Evolutionary conservation across 2,797 vertebrate species (phyloP), one percentile per base, ranked within the genome.

Genomic region (Sebastes iracundus): DNA sequence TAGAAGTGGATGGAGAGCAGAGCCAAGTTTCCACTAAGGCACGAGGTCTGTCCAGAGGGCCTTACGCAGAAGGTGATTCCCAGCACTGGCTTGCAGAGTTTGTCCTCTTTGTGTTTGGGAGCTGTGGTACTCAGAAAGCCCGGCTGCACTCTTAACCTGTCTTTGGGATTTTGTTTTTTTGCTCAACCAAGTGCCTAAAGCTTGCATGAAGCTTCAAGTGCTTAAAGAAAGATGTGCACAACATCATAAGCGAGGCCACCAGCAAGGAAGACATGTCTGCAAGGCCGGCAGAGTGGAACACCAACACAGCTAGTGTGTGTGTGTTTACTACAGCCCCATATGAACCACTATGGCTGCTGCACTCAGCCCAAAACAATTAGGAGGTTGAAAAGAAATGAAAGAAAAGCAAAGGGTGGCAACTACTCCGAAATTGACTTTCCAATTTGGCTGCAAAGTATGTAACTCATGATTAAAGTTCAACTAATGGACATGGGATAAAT

Each of bases 21-120:
- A 85, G 94, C 94, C 94, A 94, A 94, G 92, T 95, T 95, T 96
- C 93, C 95, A 89, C 83, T 83, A 2, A 87, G 74, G 82, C 86
- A 66, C 66, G 38, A 71, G 67, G 73, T 82, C 59, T 25, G 66
- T 87, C 56, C 61, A 72, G 71, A 77, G 4, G 58, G 58, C 69
- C 72, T 87, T 83, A 88, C 81, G 84, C 83, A 89, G 59, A 33
- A 81, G 91, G 93, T 86, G 86, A 90, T 94, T 95, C 92, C 94
- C 94, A 93, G 90, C 92, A 93, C 52, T 6, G 58, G 59, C 72
- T 77, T 25, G 77, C 60, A 81, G 66, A 66, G 22, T 75, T 84
- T 91, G 87, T 88, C 30, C 81, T 83, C 12, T 62, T 33, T 63
- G 53, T 88, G 79, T 77, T 84, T 71, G 56, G 55, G 73, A 65